Base-by-base conservation (phyloP, 2,113 vertebrate species). In the Aspiorhynchus laticeps region DNA sequence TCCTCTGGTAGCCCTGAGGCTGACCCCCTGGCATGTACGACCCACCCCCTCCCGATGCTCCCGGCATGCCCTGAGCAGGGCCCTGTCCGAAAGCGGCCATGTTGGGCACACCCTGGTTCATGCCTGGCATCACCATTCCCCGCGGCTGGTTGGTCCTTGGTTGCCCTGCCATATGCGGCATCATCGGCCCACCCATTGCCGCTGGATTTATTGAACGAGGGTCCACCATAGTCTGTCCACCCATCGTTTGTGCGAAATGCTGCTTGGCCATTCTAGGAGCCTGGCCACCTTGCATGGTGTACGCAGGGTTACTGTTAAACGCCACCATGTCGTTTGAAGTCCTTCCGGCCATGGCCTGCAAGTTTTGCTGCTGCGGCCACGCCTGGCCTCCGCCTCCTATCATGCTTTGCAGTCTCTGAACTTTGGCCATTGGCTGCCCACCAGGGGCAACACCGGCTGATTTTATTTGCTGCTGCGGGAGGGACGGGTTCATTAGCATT, bases 301-400 rank as follows among this genome's bases (percentile, higher is more conserved):
- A 99, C 0, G 96, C 91, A 65, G 96, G 95, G 0, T 95, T 96
- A 53, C 94, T 96, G 87, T 93, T 96, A 93, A 98, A 99, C 3
- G 96, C 95, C 28, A 95, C 96, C 91, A 98, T 93, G 46, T 99
- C 98, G 3, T 95, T 94, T 94, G 96, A 98, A 98, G 98, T 99
- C 96, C 98, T 97, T 89, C 96, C 97, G 0, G 95, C 94, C 88
- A 98, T 92, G 11, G 93, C 96, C 91, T 96, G 98, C 74, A 98
- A 90, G 88, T 94, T 93, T 88, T 97, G 96, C 89, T 97, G 97
- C 87, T 94, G 97, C 88, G 93, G 92, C 87, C 97, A 92, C 83
- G 97, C 96, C 85, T 96, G 93, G 0, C 95, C 87, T 24, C 95
- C 96, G 0, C 93, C 92, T 90, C 97, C 97, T 95, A 98, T 96